Percentiles rank a stretch among this genome's conserved stretches.
Conservation (phyloP, 2,888 invertebrate genomes). For the Agrotis puta region DNA sequence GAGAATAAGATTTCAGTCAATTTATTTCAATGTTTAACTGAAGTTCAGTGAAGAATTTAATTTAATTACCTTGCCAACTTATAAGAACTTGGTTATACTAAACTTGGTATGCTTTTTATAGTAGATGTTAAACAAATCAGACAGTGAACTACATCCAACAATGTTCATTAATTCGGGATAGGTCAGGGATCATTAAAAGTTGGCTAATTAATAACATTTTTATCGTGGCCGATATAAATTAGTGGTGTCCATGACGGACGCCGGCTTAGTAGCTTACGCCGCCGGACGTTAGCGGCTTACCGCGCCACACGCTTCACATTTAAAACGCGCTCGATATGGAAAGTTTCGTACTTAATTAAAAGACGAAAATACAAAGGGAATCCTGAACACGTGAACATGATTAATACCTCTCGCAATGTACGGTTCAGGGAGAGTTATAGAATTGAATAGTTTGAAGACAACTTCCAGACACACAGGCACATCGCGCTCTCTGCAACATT, state of each 20-base stretch:
- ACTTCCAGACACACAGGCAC: neutral
- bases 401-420: neutral
- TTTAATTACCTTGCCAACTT: constrained; percentile 17
- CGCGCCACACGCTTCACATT: neutral
- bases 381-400: neutral
- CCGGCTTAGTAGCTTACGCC: neutral
- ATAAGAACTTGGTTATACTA: neutral
- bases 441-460: constrained; percentile 10
- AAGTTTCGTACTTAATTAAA: neutral
- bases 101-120: too few species aligned
- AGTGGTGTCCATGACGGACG: neutral
- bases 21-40: constrained; percentile 30
- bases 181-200: constrained; percentile 16
- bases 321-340: constrained; percentile 13
- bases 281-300: neutral
- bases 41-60: constrained; percentile 34
- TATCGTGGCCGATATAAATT: constrained; percentile 20
- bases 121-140: neutral
- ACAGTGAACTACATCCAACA: neutral
- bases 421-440: neutral
- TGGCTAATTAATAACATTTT: constrained; percentile 35
- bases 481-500: neutral
- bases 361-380: neutral
- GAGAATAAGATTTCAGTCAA: constrained; percentile 21
- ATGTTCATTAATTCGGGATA: constrained; percentile 8